A percentile compares a stretch with the other conserved stretches of the same genome.
Conservation (phyloP, 2,888 invertebrate genomes). For the Mimas tiliae region DNA sequence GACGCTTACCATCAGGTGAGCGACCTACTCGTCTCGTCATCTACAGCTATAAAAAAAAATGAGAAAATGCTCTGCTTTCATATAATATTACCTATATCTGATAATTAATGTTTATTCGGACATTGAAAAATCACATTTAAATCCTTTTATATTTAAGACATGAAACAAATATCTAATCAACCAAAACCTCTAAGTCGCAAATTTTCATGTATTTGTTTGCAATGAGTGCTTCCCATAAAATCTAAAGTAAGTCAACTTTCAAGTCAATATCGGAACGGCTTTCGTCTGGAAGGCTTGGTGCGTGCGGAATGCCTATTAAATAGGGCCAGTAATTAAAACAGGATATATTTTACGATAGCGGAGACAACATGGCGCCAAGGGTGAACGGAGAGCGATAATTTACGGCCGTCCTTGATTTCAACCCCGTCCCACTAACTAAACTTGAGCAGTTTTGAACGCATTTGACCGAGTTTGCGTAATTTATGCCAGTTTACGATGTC, state of each 20-base stretch:
- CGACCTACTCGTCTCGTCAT: too few relatives aligned
- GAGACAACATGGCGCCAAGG: conserved; percentile 74
- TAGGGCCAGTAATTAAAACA: conserved; percentile 74
- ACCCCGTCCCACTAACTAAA: conserved; percentile 61
- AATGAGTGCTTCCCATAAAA: neutral
- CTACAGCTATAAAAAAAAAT: too few relatives aligned
- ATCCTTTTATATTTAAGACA: too few relatives aligned
- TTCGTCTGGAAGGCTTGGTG: conserved; percentile 36
- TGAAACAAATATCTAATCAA: too few relatives aligned
- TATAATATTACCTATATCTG: too few relatives aligned
- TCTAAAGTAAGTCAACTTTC: neutral
- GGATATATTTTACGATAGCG: conserved; percentile 77
- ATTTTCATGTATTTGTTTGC: too few relatives aligned
- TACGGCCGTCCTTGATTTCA: conserved; percentile 75
- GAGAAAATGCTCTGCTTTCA: too few relatives aligned
- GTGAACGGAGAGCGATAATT: conserved; percentile 64
- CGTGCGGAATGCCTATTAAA: conserved; percentile 75
- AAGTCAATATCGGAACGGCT: conserved; percentile 27
- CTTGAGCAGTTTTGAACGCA: conserved; percentile 51
- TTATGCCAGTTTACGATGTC: conserved; percentile 45
- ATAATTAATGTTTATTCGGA: too few relatives aligned
- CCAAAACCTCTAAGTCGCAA: too few relatives aligned
- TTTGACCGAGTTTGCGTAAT: conserved; percentile 54
- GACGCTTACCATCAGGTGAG: too few relatives aligned
- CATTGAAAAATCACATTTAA: too few relatives aligned